These are phyloP conservation scores for Poeciliopsis turrubarensis DNA, from an alignment of 2,113 vertebrate genomes.

Conservation along the genomic window DNA sequence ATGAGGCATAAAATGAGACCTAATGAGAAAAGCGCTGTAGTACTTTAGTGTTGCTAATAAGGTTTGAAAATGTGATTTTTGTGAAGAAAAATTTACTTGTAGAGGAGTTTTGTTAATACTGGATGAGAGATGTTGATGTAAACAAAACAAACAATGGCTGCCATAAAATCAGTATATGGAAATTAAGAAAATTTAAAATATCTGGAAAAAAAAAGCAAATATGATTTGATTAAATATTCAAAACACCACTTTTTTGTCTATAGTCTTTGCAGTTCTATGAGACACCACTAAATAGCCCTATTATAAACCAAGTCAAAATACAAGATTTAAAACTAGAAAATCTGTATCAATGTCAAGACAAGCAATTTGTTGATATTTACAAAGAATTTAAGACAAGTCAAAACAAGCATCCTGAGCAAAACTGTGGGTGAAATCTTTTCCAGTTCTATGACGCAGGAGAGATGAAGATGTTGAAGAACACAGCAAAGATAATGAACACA, in stretches of 20 bases:
- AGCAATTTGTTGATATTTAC: neutral
- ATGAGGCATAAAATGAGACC: neutral
- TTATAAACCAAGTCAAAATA: neutral
- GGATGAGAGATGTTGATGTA: neutral
- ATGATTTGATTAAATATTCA: neutral
- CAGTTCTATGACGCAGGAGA: constrained; percentile 73
- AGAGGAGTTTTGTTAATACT: constrained; percentile 18
- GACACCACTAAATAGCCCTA: constrained; percentile 4
- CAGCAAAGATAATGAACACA: constrained; percentile 82
- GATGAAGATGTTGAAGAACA: constrained; percentile 89
- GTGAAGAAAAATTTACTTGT: neutral
- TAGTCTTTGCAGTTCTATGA: neutral
- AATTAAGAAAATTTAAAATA: neutral
- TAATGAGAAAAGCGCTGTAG: neutral
- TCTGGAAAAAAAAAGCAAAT: neutral
- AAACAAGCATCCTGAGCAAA: constrained; percentile 31
- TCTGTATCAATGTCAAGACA: neutral
- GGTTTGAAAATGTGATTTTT: neutral
- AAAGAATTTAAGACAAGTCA: constrained; percentile 14
- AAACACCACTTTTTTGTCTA: neutral
- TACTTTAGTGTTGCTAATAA: neutral
- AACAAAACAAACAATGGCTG: neutral
- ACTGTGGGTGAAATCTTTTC: neutral
- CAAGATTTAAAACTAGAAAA: neutral
- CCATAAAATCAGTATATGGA: neutral